Conservation (phyloP, 2,797 vertebrate genomes). For the Avahi laniger region DNA sequence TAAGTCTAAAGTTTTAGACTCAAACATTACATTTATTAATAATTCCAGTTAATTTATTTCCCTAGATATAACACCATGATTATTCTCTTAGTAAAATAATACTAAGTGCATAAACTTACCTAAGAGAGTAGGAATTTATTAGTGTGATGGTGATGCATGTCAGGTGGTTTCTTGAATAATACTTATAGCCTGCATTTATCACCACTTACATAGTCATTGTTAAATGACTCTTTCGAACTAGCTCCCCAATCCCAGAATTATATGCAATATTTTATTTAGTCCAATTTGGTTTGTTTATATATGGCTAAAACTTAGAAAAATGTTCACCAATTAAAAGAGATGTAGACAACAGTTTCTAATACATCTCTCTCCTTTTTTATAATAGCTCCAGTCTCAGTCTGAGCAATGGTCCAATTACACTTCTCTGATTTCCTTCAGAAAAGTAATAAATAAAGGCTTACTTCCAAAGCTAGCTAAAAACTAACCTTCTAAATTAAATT, state of each 20-base stretch:
- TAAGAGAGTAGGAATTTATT: not conserved
- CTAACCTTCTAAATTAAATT: constrained; percentile 37
- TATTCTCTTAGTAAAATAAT: constrained; percentile 30
- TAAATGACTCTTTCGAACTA: not conserved
- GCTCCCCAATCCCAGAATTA: not conserved
- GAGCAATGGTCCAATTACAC: not conserved
- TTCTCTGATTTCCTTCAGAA: not conserved
- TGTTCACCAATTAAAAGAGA: not conserved
- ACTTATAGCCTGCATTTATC: not conserved
- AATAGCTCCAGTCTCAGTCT: not conserved
- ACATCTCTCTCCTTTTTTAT: not conserved
- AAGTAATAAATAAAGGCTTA: not conserved
- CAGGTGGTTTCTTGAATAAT: not conserved
- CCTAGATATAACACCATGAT: not conserved
- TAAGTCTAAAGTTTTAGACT: not conserved
- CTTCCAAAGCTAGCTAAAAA: not conserved
- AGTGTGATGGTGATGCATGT: not conserved
- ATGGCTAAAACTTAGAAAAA: not conserved
- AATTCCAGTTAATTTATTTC: not conserved
- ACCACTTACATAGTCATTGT: not conserved
- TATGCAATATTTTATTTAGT: not conserved
- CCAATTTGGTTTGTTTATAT: not conserved
- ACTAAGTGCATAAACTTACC: not conserved
- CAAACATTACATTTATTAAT: not conserved
- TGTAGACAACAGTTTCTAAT: not conserved